A percentile compares a stretch with the other conserved stretches of the same genome.
Evolutionary conservation across 2,888 invertebrate genomes (phyloP).

Genomic region (Euclidia mi): DNA sequence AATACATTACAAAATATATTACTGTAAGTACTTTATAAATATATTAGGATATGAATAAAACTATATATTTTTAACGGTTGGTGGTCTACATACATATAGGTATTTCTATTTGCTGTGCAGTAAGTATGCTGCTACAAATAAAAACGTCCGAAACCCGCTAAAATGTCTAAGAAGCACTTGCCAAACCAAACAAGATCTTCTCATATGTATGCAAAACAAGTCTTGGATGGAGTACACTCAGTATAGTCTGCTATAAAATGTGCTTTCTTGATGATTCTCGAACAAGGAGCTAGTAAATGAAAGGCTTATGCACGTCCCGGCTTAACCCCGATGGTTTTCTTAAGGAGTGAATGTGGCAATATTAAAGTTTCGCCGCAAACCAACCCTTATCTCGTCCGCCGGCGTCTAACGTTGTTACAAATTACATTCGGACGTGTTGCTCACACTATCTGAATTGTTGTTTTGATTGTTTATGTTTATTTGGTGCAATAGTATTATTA

Average conservation of each 20-base stretch:
- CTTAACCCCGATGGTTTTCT: constrained; percentile 48
- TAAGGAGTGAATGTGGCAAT: constrained; percentile 59
- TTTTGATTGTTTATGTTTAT: constrained; percentile 37
- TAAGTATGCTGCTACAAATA: no score
- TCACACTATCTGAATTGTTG: constrained; percentile 42
- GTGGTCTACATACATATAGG: no score
- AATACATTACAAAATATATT: no score
- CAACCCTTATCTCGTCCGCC: constrained; percentile 59
- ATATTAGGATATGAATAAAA: no score
- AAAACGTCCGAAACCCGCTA: no score
- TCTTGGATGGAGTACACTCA: constrained; percentile 1
- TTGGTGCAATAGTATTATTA: constrained; percentile 2
- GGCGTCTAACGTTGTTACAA: constrained; percentile 56
- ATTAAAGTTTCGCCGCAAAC: constrained; percentile 65
- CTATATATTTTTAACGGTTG: no score
- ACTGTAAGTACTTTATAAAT: no score
- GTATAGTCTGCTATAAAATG: constrained; percentile 16
- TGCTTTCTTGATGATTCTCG: constrained; percentile 25
- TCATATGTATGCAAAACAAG: constrained; percentile 27
- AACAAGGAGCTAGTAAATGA: constrained; percentile 39
- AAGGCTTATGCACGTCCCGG: constrained; percentile 36
- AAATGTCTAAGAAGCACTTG: constrained; percentile 16
- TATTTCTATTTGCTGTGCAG: no score
- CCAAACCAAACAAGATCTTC: neutral
- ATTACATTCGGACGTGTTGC: constrained; percentile 57